A percentile compares a stretch with the other conserved stretches of the same genome.
phyloP scores from a whole-genome alignment of 2,113 vertebrate species.

The Aphelocoma coerulescens region DNA sequence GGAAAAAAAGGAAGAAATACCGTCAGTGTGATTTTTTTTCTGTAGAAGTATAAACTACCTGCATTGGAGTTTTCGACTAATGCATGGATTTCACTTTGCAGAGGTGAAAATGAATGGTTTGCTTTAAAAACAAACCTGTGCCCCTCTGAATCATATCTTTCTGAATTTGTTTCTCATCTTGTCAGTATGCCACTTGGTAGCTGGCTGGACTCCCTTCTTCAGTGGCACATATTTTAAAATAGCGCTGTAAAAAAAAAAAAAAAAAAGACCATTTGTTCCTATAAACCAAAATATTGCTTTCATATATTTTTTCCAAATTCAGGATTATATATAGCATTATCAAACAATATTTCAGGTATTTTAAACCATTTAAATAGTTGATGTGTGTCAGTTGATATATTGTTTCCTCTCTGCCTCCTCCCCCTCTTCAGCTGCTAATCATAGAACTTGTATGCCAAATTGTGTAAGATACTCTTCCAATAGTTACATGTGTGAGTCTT shows the following conservation, averaged over 20 bases:
- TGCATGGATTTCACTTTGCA: conserved; percentile 45
- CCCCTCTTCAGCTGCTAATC: conserved; percentile 81
- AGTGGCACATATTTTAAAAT: conserved; percentile 76
- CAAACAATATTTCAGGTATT: conserved; percentile 75
- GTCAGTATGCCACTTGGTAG: conserved; percentile 79
- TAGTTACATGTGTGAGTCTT: conserved; percentile 82
- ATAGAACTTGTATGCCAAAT: conserved; percentile 80
- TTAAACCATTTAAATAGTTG: conserved; percentile 71
- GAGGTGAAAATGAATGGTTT: conserved; percentile 64
- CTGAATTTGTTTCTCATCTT: conserved; percentile 75
- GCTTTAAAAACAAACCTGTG: conserved; percentile 71
- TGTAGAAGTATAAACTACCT: conserved; percentile 58
- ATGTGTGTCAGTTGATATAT: conserved; percentile 68
- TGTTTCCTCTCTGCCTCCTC: conserved; percentile 68
- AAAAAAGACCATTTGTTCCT: conserved; percentile 70
- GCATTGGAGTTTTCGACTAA: conserved; percentile 26
- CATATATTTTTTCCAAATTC: conserved; percentile 57
- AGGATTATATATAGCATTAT: conserved; percentile 71
- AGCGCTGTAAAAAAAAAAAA: conserved; percentile 20
- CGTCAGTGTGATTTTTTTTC: background rate
- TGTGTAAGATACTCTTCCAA: conserved; percentile 79
- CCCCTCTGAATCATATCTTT: conserved; percentile 69
- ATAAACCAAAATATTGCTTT: conserved; percentile 73
- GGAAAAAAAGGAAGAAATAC: background rate
- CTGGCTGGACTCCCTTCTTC: conserved; percentile 80